phyloP scores from a whole-genome alignment of 2,797 vertebrate species.

The Hypotaenidia philippensis region DNA sequence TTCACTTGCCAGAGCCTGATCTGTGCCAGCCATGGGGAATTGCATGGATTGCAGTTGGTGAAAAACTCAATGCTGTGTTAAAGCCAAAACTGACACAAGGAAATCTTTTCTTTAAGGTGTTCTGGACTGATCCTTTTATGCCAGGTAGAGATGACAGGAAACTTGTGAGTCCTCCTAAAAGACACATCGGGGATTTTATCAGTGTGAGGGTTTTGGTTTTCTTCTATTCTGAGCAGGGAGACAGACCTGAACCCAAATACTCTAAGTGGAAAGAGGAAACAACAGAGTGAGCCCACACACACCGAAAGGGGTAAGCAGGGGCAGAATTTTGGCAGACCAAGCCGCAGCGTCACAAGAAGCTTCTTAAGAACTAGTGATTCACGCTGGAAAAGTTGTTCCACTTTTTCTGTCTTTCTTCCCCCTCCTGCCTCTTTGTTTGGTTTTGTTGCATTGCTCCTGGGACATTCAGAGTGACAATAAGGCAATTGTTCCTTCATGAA shows the following conservation, averaged over 20 bases:
- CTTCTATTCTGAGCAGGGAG: not conserved
- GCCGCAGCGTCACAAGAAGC: not conserved
- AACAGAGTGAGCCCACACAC: not conserved
- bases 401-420: slow-evolving; percentile 15
- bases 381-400: not conserved
- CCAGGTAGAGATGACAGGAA: not conserved
- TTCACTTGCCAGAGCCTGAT: not conserved
- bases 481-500: slow-evolving; percentile 67
- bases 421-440: slow-evolving; percentile 15
- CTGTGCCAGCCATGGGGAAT: not conserved
- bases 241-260: not conserved
- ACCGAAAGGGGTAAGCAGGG: not conserved
- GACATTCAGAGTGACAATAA: slow-evolving; percentile 60
- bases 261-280: not conserved
- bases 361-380: slow-evolving; percentile 14
- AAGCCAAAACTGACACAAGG: not conserved
- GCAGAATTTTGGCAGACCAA: not conserved
- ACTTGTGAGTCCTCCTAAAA: not conserved
- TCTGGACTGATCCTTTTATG: not conserved
- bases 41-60: not conserved
- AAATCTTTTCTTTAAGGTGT: not conserved
- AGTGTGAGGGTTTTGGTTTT: not conserved
- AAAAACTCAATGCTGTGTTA: not conserved
- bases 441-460: slow-evolving; percentile 51
- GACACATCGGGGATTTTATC: not conserved